Conservation (phyloP, 2,797 vertebrate species). For the Numenius phaeopus region DNA sequence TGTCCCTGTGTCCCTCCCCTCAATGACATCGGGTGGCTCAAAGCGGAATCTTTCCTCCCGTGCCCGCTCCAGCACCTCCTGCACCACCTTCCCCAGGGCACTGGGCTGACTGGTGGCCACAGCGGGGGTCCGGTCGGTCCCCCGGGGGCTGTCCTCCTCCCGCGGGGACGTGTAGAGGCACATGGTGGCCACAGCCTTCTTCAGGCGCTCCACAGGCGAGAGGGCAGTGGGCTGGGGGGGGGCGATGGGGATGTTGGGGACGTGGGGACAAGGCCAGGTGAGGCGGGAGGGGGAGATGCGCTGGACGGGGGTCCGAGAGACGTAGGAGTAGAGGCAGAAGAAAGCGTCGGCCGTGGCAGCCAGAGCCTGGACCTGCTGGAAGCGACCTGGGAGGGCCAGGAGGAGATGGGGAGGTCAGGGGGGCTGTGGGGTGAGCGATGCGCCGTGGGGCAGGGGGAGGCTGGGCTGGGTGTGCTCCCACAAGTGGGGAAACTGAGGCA, state of each 20-base stretch:
- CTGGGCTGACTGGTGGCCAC: neutral
- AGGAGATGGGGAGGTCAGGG: neutral
- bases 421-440: neutral
- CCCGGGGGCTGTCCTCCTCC: conserved; percentile 34
- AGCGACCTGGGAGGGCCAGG: conserved; percentile 85
- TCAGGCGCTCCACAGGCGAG: conserved; percentile 86
- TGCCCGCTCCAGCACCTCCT: conserved; percentile 69
- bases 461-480: neutral
- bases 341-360: conserved; percentile 89
- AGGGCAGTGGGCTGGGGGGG: conserved; percentile 16
- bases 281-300: conserved; percentile 83
- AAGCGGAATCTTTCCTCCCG: neutral
- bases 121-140: conserved; percentile 42
- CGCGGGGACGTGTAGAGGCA: conserved; percentile 86
- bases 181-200: conserved; percentile 90
- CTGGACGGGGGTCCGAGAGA: conserved; percentile 88
- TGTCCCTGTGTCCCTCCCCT: neutral
- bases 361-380: conserved; percentile 90
- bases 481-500: neutral
- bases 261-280: conserved; percentile 77
- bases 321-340: conserved; percentile 91
- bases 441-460: neutral
- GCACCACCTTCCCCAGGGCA: conserved; percentile 79
- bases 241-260: conserved; percentile 68
- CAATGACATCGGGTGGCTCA: neutral